phyloP scores from a whole-genome alignment of 2,797 vertebrate genomes.

The Dryobates pubescens region DNA sequence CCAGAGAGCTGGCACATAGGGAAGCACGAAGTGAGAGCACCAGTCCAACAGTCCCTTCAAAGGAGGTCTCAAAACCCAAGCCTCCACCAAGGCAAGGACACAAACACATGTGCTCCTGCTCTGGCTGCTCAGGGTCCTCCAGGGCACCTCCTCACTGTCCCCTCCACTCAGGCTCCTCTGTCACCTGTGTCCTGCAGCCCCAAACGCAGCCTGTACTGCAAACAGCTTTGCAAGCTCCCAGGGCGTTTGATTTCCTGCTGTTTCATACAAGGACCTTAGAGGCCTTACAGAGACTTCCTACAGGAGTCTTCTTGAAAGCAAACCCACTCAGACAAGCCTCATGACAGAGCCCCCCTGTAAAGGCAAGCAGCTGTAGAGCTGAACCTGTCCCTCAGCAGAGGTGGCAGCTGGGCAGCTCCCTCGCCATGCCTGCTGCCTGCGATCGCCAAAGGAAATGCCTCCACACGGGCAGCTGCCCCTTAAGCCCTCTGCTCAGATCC shows the following conservation, averaged over 20 bases:
- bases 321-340: neutral
- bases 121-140: neutral
- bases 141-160: fast-evolving
- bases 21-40: constrained; percentile 35
- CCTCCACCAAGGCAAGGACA: neutral
- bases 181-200: neutral
- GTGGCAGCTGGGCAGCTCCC: constrained; percentile 49
- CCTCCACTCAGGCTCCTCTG: neutral
- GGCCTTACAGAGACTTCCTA: constrained; percentile 21
- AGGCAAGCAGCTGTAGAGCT: constrained; percentile 60
- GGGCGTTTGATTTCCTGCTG: constrained; percentile 47
- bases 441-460: constrained; percentile 55
- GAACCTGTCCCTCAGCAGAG: constrained; percentile 47
- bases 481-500: constrained; percentile 64
- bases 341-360: constrained; percentile 55
- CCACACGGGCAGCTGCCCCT: constrained; percentile 64
- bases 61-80: constrained; percentile 12
- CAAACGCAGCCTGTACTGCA: neutral
- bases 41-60: constrained; percentile 24
- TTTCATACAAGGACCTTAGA: constrained; percentile 29
- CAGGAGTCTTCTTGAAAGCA: neutral
- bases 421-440: constrained; percentile 35
- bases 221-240: constrained; percentile 8
- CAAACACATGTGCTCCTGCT: neutral
- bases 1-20: constrained; percentile 8